These are phyloP conservation scores for Archilochus colubris DNA, from an alignment of 2,113 vertebrate species.

Conservation along the genomic window DNA sequence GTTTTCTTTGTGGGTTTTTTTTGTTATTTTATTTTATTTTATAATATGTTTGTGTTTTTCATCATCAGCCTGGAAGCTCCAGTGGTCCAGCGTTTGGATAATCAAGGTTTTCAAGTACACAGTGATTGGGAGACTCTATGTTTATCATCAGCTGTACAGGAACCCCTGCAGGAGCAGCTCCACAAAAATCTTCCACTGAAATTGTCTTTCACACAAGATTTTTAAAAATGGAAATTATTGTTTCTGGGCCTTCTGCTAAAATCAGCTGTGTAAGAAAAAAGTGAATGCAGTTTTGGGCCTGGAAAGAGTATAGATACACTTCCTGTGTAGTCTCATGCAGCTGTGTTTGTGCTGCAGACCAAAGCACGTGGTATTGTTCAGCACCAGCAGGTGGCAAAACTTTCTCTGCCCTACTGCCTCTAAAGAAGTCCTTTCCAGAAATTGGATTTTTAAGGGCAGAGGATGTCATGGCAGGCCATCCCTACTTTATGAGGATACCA, in stretches of 20 bases:
- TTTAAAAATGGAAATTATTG: neutral
- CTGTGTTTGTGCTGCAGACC: neutral
- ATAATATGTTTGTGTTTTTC: neutral
- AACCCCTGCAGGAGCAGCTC: neutral
- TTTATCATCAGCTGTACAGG: neutral
- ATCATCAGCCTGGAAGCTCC: neutral
- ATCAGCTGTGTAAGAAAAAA: neutral
- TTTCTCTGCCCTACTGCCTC: neutral
- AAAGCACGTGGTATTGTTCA: neutral
- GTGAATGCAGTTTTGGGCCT: neutral
- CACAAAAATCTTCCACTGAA: neutral
- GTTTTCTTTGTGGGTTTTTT: neutral
- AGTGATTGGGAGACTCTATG: neutral
- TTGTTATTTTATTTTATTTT: neutral
- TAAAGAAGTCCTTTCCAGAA: neutral
- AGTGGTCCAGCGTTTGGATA: neutral
- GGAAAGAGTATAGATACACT: fast-evolving
- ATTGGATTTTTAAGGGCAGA: neutral
- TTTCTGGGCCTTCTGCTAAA: neutral
- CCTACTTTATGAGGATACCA: neutral
- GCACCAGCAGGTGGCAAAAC: neutral
- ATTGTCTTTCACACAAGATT: neutral
- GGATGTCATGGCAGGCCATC: neutral
- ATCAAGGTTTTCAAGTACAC: neutral
- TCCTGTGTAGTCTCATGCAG: neutral